These are phyloP conservation scores for Hartigia nigra DNA, from an alignment of 2,888 invertebrate genomes.

Conservation along the genomic window DNA sequence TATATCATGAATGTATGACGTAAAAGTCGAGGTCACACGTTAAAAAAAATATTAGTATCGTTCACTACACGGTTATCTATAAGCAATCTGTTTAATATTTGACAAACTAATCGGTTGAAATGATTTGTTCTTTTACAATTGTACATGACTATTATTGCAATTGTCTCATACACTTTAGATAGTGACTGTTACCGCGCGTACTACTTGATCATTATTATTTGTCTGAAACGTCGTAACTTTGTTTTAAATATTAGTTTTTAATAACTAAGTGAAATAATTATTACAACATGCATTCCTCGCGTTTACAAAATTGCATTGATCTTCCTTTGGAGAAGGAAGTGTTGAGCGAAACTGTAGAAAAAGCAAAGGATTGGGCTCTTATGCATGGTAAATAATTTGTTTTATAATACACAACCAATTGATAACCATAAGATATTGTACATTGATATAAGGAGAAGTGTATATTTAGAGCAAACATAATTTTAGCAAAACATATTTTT, in stretches of 20 bases:
- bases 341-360: conserved; percentile 72
- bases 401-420: not conserved
- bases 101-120: not conserved
- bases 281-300: conserved; percentile 36
- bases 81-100: not conserved
- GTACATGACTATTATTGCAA: not conserved
- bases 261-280: not conserved
- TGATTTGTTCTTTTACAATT: not conserved
- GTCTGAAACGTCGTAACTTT: not conserved
- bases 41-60: not conserved
- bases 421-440: not conserved
- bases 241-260: not conserved
- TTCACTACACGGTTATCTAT: not conserved
- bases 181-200: not conserved
- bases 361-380: conserved; percentile 85
- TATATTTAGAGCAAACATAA: not conserved
- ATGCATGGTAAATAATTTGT: conserved; percentile 73
- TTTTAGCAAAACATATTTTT: not conserved
- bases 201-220: not conserved
- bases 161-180: not conserved
- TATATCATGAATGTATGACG: not conserved
- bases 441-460: not conserved
- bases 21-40: not conserved
- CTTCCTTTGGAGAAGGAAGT: conserved; percentile 76
- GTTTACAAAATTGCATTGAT: conserved; percentile 72